These are phyloP conservation scores for Euleptes europaea DNA, from an alignment of 2,113 vertebrate species.

Conservation along the genomic window DNA sequence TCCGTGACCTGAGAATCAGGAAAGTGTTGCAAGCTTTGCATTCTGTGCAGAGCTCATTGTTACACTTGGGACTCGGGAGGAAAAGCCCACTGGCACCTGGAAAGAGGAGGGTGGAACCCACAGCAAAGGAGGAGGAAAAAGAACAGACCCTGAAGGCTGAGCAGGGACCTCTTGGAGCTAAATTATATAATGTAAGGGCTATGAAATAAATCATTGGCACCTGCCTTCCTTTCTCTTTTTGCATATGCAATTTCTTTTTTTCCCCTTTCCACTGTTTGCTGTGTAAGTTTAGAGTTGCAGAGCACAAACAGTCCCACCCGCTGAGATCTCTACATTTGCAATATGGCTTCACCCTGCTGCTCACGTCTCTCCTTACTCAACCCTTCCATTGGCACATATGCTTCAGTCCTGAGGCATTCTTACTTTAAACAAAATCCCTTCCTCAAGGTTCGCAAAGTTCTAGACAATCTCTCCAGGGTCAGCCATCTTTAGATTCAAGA, in stretches of 20 bases:
- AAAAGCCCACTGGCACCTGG: too few relatives aligned
- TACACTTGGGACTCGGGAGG: too few relatives aligned
- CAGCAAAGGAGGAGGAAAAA: too few relatives aligned
- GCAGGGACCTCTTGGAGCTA: too few relatives aligned
- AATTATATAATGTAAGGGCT: too few relatives aligned
- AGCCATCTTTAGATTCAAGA: not conserved
- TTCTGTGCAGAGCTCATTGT: too few relatives aligned
- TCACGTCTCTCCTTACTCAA: not conserved
- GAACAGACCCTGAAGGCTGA: too few relatives aligned
- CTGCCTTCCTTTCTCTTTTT: not conserved
- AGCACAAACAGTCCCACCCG: not conserved
- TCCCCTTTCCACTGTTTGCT: not conserved
- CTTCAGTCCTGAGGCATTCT: not conserved
- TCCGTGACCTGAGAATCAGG: not conserved
- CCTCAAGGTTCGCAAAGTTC: not conserved
- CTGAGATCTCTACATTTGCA: not conserved
- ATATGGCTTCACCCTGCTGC: not conserved
- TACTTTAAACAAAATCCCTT: not conserved
- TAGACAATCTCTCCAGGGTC: not conserved
- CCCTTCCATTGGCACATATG: not conserved
- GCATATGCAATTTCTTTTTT: too few relatives aligned
- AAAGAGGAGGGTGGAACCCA: too few relatives aligned
- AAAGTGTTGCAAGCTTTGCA: not conserved
- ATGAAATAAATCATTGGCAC: too few relatives aligned
- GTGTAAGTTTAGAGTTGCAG: not conserved